Percentiles rank a stretch among this genome's conserved stretches.
Conservation (phyloP, 2,113 vertebrate genomes). For the Protobothrops mucrosquamatus region DNA sequence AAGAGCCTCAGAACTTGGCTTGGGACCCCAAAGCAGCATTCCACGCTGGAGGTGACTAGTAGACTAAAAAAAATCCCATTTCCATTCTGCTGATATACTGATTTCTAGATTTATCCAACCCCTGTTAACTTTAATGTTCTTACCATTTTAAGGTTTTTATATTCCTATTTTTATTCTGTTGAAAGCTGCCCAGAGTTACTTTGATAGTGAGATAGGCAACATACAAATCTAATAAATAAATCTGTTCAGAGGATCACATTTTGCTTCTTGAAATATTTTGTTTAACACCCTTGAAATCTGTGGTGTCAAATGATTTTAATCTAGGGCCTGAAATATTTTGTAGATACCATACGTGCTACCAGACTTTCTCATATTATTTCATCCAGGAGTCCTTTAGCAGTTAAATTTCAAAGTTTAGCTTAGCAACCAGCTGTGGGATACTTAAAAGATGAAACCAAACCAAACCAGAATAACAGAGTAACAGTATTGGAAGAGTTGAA, state of each 20-base stretch:
- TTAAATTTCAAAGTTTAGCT: slow-evolving; percentile 7
- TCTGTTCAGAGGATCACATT: not conserved
- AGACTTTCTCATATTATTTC: not conserved
- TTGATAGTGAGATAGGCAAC: not conserved
- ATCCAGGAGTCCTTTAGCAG: not conserved
- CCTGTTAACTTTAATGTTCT: not conserved
- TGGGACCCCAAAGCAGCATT: too few species aligned
- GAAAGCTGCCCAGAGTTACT: not conserved
- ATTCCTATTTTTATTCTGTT: not conserved
- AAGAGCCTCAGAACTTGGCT: too few species aligned
- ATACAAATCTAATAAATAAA: not conserved
- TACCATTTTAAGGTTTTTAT: not conserved
- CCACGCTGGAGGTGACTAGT: too few species aligned
- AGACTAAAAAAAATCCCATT: too few species aligned
- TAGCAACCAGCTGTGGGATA: not conserved
- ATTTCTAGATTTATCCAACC: not conserved
- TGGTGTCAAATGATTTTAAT: not conserved
- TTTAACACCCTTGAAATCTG: not conserved
- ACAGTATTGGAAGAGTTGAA: not conserved
- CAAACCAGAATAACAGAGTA: not conserved
- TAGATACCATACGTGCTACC: not conserved
- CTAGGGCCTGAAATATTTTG: not conserved
- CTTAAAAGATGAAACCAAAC: not conserved
- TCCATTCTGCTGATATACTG: not conserved
- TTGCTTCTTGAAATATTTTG: not conserved